Percentiles rank a stretch among this genome's conserved stretches.
Evolutionary conservation across 2,797 vertebrate species (phyloP).

Genomic region (Anolis apletophallus): DNA sequence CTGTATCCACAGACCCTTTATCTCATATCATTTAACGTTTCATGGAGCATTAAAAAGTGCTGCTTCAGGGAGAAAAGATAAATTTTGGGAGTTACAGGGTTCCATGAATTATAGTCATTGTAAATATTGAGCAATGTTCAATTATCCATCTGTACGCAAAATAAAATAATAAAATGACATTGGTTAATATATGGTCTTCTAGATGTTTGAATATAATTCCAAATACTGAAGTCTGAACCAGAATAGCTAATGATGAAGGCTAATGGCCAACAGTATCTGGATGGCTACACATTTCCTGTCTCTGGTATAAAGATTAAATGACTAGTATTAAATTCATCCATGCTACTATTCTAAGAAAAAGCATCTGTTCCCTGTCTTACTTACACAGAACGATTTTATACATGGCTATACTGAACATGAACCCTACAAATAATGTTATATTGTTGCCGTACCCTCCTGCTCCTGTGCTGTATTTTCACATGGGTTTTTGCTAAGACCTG

Average conservation of each 20-base stretch:
- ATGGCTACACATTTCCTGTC: neutral
- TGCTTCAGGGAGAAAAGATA: conserved; percentile 6
- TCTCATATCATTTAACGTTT: neutral
- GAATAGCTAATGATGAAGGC: neutral
- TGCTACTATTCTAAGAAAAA: neutral
- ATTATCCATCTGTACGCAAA: conserved; percentile 17
- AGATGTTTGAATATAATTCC: neutral
- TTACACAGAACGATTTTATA: conserved; percentile 27
- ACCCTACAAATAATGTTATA: neutral
- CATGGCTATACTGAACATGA: conserved; percentile 1
- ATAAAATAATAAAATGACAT: neutral
- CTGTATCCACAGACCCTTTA: neutral
- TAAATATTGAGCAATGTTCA: rapidly evolving
- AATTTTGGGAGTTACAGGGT: neutral
- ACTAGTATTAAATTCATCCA: neutral
- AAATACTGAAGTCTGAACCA: neutral
- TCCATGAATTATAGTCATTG: neutral
- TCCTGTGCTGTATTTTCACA: conserved; percentile 31
- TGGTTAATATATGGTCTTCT: neutral
- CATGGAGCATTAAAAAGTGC: neutral
- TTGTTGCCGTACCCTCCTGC: neutral
- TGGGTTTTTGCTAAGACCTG: conserved; percentile 24
- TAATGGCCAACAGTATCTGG: neutral
- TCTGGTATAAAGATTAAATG: conserved; percentile 3
- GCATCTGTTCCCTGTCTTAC: neutral